These are phyloP conservation scores for Plutella xylostella DNA, from an alignment of 2,888 invertebrate genomes.

Conservation along the genomic window DNA sequence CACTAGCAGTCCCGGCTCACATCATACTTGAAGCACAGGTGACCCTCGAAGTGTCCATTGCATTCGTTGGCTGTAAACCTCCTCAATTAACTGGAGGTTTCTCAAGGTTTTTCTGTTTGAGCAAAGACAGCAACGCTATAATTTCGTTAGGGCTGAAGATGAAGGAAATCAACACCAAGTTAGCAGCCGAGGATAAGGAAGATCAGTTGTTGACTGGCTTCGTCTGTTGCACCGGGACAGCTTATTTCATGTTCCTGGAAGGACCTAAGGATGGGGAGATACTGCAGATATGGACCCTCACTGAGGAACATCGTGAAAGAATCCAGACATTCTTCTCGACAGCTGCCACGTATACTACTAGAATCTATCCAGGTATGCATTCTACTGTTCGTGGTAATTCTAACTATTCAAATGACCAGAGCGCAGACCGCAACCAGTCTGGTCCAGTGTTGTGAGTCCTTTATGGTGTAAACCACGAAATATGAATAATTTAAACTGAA, in stretches of 20 bases:
- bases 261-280: constrained; percentile 44
- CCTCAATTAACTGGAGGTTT: constrained; percentile 24
- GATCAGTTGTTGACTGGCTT: constrained; percentile 43
- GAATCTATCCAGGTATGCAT: constrained; percentile 42
- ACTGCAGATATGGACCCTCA: constrained; percentile 40
- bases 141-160: constrained; percentile 30
- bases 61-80: constrained; percentile 45
- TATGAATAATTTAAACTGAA: neutral
- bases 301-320: constrained; percentile 34
- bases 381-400: neutral
- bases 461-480: neutral
- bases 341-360: constrained; percentile 32
- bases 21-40: constrained; percentile 45
- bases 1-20: constrained; percentile 30
- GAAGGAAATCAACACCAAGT: constrained; percentile 32
- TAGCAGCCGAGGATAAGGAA: constrained; percentile 17
- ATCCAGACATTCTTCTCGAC: constrained; percentile 40
- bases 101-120: constrained; percentile 40
- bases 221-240: constrained; percentile 41
- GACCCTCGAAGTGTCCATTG: constrained; percentile 45
- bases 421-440: neutral
- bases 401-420: neutral
- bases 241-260: constrained; percentile 41
- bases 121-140: constrained; percentile 20
- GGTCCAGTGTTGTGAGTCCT: neutral